Conservation (phyloP, 2,888 invertebrate species). For the Drepana falcataria region DNA sequence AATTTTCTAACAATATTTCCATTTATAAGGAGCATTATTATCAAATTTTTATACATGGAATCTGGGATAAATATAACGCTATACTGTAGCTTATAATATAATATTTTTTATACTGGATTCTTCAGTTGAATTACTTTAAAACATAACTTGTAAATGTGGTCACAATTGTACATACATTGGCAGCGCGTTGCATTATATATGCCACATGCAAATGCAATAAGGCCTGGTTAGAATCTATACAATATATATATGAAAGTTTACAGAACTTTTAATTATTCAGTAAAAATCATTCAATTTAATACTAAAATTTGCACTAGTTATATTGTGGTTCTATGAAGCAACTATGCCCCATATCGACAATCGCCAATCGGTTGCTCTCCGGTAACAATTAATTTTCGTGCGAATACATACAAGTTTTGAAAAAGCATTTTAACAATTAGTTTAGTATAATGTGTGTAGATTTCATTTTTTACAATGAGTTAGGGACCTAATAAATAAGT, state of each 20-base stretch:
- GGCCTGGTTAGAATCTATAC: constrained; percentile 53
- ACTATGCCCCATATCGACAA: constrained; percentile 28
- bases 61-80: too few relatives aligned
- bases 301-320: constrained; percentile 60
- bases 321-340: constrained; percentile 40
- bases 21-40: constrained; percentile 4
- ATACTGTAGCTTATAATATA: too few relatives aligned
- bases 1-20: constrained; percentile 4
- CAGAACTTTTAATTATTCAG: constrained; percentile 58
- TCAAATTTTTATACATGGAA: too few relatives aligned
- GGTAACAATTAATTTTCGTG: constrained; percentile 54
- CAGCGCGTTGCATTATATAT: not conserved
- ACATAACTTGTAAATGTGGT: not conserved
- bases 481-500: constrained; percentile 45
- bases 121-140: not conserved
- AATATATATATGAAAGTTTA: constrained; percentile 36
- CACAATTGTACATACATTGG: not conserved
- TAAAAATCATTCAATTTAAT: constrained; percentile 60
- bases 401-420: constrained; percentile 26
- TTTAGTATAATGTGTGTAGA: constrained; percentile 26
- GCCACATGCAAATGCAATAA: constrained; percentile 12
- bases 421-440: constrained; percentile 37
- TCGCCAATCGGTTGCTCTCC: constrained; percentile 28
- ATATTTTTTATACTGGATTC: not conserved
- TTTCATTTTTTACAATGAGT: constrained; percentile 32